Percentiles rank a stretch among this genome's conserved stretches.
Conservation (phyloP, 2,797 vertebrate genomes). For the Capromys pilorides region DNA sequence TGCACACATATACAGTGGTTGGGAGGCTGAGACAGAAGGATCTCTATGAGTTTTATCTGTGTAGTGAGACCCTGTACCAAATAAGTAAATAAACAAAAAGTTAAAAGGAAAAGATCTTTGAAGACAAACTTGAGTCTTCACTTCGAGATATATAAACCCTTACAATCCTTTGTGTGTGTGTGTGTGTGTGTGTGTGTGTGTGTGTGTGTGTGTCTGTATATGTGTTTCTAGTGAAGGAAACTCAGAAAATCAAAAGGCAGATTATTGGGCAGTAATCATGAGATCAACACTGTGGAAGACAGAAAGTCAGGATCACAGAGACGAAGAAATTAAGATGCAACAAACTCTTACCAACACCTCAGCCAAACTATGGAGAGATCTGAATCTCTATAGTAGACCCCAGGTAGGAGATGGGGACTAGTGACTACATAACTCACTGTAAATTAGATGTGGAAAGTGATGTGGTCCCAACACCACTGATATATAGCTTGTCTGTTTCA, state of each 20-base stretch:
- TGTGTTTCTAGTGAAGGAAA: neutral
- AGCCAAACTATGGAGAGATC: neutral
- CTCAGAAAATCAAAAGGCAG: neutral
- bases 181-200: neutral
- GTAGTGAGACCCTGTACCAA: too few relatives aligned
- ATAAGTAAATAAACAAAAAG: too few relatives aligned
- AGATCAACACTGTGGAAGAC: neutral
- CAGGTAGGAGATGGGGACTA: neutral
- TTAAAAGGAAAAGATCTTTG: neutral
- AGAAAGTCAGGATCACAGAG: neutral
- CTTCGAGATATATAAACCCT: neutral
- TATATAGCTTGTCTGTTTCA: neutral
- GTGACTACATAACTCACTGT: neutral
- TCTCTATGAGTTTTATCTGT: too few relatives aligned
- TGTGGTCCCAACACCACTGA: neutral
- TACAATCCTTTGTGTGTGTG: neutral
- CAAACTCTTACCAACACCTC: neutral
- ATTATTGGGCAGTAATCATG: neutral
- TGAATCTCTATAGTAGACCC: accelerated
- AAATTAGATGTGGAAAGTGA: neutral
- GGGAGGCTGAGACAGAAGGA: too few relatives aligned
- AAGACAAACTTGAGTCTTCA: neutral
- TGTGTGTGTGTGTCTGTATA: neutral
- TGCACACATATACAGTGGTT: too few relatives aligned
- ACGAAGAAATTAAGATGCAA: neutral